Conservation (phyloP, 2,888 invertebrate genomes). For the Cephus runcator region DNA sequence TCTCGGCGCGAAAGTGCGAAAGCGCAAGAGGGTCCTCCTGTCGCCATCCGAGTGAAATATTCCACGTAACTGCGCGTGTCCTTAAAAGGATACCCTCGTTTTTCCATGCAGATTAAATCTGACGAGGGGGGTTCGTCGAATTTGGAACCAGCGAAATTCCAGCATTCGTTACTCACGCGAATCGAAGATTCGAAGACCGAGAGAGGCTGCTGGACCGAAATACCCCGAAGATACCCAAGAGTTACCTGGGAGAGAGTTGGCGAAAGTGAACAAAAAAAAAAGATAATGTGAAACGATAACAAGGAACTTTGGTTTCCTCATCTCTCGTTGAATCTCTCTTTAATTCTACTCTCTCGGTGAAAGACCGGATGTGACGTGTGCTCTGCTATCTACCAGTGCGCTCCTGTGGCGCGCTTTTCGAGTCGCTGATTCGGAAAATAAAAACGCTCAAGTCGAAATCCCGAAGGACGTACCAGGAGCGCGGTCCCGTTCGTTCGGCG, state of each 20-base stretch:
- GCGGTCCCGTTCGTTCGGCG: background rate
- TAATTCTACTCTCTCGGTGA: slow-evolving; percentile 8
- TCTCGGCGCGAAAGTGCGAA: slow-evolving; percentile 7
- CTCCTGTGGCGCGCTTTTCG: background rate
- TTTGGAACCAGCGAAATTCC: background rate
- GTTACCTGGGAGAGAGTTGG: background rate
- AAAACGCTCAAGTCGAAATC: background rate
- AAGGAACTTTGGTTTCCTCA: background rate
- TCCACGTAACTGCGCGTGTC: slow-evolving; percentile 10
- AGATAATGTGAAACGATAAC: background rate
- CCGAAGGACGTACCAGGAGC: background rate
- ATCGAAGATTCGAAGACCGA: background rate
- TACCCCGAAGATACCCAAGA: background rate
- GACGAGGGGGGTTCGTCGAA: slow-evolving; percentile 4
- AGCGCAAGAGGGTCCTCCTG: slow-evolving; percentile 11
- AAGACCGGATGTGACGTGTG: background rate
- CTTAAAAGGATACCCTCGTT: slow-evolving; percentile 16
- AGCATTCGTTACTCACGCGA: background rate
- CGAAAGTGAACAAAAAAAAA: background rate
- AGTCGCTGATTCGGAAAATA: background rate
- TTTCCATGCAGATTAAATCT: slow-evolving; percentile 29
- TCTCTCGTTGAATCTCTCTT: background rate
- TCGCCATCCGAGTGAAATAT: slow-evolving; percentile 18
- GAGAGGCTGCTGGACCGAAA: background rate
- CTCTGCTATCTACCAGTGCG: background rate